Base-by-base conservation (phyloP, 2,113 vertebrate genomes). In the Clarias gariepinus region DNA sequence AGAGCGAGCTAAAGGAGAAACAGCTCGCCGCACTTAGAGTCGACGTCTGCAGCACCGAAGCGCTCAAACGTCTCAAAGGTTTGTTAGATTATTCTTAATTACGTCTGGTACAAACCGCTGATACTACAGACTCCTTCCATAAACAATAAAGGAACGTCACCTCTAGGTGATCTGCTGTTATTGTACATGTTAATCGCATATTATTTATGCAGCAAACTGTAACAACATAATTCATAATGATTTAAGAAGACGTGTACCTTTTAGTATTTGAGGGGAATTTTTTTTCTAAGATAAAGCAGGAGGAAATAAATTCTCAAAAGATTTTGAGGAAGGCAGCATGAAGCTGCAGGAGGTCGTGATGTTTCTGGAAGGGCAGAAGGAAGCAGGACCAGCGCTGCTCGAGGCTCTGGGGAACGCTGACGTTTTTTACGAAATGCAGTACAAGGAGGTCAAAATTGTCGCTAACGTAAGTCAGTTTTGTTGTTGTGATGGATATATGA, bases 371-470 rank as follows among this genome's bases (percentile, higher is more conserved):
- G 96, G 96, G 61, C 97, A 99, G 30, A 94, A 98, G 93, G 96
- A 96, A 85, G 95, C 94, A 0, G 96, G 96, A 7, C 97, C 98
- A 15, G 93, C 96, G 0, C 93, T 99, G 41, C 95, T 97, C 0
- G 98, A 99, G 86, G 96, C 96, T 15, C 90, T 99, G 86, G 97
- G 97, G 91, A 99, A 99, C 0, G 97, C 98, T 0, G 97, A 98
- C 1, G 96, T 99, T 81, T 99, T 99, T 90, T 99, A 99, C 0
- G 97, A 99, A 92, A 98, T 96, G 21, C 98, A 99, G 87, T 99
- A 98, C 90, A 99, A 98, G 88, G 98, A 99, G 87, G 98, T 99
- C 80, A 99, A 99, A 92, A 98, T 99, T 74, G 98, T 99, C 11
- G 98, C 97, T 8, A 99, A 99, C 13, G 98, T 99, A 91, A 98